A percentile compares a stretch with the other conserved stretches of the same genome.
Conservation (phyloP, 2,797 vertebrate species). For the Notamacropus eugenii region DNA sequence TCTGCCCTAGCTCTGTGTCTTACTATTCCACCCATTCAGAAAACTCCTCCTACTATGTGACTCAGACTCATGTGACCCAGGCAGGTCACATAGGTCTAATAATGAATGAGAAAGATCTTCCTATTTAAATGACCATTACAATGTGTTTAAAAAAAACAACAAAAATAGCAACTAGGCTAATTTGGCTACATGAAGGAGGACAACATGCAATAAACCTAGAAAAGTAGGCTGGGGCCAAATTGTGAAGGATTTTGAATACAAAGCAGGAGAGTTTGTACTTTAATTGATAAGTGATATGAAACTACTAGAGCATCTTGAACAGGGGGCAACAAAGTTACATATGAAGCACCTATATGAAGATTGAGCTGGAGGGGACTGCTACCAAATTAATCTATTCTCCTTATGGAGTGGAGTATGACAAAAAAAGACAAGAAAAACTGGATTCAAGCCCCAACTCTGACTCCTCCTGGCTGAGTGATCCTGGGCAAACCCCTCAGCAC, state of each 20-base stretch:
- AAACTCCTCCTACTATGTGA: too few species aligned
- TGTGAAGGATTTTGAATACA: not conserved
- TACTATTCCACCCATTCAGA: too few species aligned
- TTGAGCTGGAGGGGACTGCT: not conserved
- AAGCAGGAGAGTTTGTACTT: not conserved
- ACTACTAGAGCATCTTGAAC: not conserved
- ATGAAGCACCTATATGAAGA: not conserved
- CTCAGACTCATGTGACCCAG: too few species aligned
- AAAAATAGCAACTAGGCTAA: not conserved
- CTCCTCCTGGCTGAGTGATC: not conserved
- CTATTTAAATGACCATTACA: too few species aligned
- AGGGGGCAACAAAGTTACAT: not conserved
- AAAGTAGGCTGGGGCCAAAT: not conserved
- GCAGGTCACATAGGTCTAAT: too few species aligned
- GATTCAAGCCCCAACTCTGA: not conserved
- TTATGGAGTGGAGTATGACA: not conserved
- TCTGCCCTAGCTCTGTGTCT: too few species aligned
- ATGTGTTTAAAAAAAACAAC: too few species aligned
- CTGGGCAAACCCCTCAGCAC: not conserved
- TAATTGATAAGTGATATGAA: not conserved
- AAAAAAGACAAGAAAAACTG: not conserved
- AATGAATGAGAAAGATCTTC: too few species aligned
- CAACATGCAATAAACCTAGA: not conserved
- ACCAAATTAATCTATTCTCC: not conserved
- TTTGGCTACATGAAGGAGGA: not conserved